These are phyloP conservation scores for Tipula lateralis DNA, from an alignment of 2,888 invertebrate species.

Conservation along the genomic window DNA sequence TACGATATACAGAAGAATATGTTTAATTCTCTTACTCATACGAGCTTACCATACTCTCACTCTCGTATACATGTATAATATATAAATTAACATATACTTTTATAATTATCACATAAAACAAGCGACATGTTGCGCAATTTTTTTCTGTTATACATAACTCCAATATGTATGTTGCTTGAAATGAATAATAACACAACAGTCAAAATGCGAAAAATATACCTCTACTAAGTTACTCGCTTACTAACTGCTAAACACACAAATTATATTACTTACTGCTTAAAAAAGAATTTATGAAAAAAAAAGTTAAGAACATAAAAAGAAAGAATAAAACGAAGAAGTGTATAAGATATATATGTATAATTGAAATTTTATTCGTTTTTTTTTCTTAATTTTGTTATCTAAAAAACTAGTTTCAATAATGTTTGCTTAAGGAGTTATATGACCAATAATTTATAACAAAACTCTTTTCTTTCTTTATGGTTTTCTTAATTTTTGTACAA, in stretches of 20 bases:
- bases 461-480: not conserved
- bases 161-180: not conserved
- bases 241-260: not conserved
- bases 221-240: not conserved
- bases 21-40: not conserved
- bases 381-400: conserved; percentile 7
- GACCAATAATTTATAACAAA: conserved; percentile 19
- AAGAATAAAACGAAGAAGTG: not conserved
- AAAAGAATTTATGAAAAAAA: not conserved
- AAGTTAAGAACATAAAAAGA: not conserved
- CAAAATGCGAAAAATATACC: not conserved
- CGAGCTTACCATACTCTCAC: not conserved
- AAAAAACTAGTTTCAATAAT: conserved; percentile 20
- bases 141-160: not conserved
- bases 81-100: conserved; percentile 24
- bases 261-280: not conserved
- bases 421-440: conserved; percentile 19
- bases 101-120: not conserved
- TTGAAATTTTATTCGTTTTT: not conserved
- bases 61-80: not conserved
- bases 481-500: not conserved
- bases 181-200: not conserved
- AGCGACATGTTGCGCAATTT: conserved; percentile 32
- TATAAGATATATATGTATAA: not conserved
- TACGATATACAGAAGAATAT: not conserved